Percentiles rank a stretch among this genome's conserved stretches.
These are phyloP conservation scores for Petrocephalus microphthalmus DNA, from an alignment of 2,113 vertebrate genomes.

Conservation along the genomic window DNA sequence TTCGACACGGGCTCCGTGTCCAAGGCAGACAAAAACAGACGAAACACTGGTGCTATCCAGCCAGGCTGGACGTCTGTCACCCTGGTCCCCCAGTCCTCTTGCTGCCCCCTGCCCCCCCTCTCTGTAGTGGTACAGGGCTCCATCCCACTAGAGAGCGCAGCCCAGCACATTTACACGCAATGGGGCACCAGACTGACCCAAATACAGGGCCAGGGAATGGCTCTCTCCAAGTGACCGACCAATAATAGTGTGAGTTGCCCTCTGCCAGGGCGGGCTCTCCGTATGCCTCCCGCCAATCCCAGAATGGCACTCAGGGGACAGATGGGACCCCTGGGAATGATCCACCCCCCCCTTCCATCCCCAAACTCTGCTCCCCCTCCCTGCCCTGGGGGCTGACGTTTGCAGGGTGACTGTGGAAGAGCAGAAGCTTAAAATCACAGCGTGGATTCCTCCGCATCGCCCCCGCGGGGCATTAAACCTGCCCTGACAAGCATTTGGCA, in stretches of 20 bases:
- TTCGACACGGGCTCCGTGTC: background rate
- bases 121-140: background rate
- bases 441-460: background rate
- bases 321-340: background rate
- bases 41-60: background rate
- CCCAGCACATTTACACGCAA: background rate
- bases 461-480: background rate
- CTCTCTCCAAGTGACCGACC: background rate
- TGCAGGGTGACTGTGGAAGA: background rate
- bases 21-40: background rate
- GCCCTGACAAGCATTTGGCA: background rate
- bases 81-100: background rate
- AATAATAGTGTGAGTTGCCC: background rate
- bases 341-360: background rate
- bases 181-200: conserved; percentile 15
- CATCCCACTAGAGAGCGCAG: background rate
- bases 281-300: background rate
- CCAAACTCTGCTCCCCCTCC: background rate
- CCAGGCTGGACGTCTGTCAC: conserved; percentile 7
- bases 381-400: background rate
- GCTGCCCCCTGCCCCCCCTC: background rate
- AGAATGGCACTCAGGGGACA: background rate
- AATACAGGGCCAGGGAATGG: background rate
- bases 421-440: background rate
- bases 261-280: background rate